Evolutionary conservation across 2,113 vertebrate genomes (phyloP), one percentile per base, ranked within the genome.

Genomic region (Sinocyclocheilus anophthalmus): DNA sequence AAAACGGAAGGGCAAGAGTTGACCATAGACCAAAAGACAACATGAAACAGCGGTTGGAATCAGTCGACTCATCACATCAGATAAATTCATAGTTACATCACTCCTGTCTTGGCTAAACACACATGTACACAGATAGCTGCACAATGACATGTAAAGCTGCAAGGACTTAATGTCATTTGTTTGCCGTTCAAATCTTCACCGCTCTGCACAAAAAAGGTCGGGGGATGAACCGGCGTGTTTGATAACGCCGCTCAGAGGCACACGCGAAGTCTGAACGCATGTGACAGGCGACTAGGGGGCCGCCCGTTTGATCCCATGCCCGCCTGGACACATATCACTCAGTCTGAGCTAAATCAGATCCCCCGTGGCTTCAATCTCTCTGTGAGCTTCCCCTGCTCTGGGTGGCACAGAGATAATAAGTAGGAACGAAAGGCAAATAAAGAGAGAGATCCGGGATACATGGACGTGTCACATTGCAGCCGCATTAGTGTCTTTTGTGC

Each of bases 371-470:
- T 73, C 45, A 42, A 18, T 67, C 42, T 67, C 61, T 69, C 61
- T 81, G 42, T 72, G 39, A 39, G 80, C 61, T 50, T 63, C n/a
- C 37, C 39, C 79, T 69, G 65, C 48, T 83, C 65, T 57, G 81
- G 67, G 81, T 59, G 78, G 48, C 69, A 76, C 18, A 39, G 57
- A 33, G 69, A 79, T 73, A 82, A 75, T 79, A 63, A 78, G 22
- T 57, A 22, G 48, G 77, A 42, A 42, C 13, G 53, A 77, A 59
- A 59, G 14, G 53, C 20, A 79, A 37, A 57, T 16, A 70, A 48
- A 83, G 75, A 67, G 79, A 86, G n/a, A 76, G 79, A 83, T 92
- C 75, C 75, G 3, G 59, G 83, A 75, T 61, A n/a, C n/a, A 14
- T 3, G 73, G 30, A 83, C 53, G 42, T 83, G 73, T 70, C 37